Evolutionary conservation across 92 coral and sea anemone species (phyloP), one percentile per base, ranked within the genome.

Genomic region (Metridium senile): DNA sequence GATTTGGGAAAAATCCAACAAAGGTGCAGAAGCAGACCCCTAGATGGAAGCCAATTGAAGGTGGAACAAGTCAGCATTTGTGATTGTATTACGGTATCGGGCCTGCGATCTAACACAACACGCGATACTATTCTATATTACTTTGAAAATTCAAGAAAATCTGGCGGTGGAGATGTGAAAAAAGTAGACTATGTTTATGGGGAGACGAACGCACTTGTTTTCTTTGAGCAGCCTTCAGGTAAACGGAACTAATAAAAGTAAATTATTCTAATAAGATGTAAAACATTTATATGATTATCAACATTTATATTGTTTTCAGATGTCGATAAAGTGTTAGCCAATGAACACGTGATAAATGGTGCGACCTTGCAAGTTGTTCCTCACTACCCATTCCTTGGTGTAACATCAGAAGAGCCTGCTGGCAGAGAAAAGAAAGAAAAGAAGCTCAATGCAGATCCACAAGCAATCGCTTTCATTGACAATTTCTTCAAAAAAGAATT

Each of bases 171-270:
- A 10, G 90, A 74, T 28, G 90, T 85, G 17, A 62, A 19, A 49
- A 78, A 62, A 2, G 76, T 89, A 10, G 86, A 89, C 27, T 53
- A 72, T 13, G 52, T 27, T 9, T 18, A 26, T 19, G 86, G 75
- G 33, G 65, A 86, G 17, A 7, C 34, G 17, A 58, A 31, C 39
- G 93, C 90, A 26, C 25, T 89, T 58, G 87, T 89, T 8, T 68
- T 66, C 84, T 89, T 89, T 58, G 76, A 81, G 20, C 87, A 89
- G 31, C 62, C 75, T 17, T 58, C 75, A 81, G 93, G 93, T 89
- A 20, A 25, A 4, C 31, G n/a, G n/a, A n/a, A 26, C 26, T 11
- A 29, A 20, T 20, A 31, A 17, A 54, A n/a, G n/a, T n/a, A n/a
- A n/a, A n/a, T n/a, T n/a, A n/a, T n/a, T n/a, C n/a, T n/a, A n/a